Evolutionary conservation across 2,888 invertebrate species (phyloP).

Genomic region (Leptura quadrifasciata): DNA sequence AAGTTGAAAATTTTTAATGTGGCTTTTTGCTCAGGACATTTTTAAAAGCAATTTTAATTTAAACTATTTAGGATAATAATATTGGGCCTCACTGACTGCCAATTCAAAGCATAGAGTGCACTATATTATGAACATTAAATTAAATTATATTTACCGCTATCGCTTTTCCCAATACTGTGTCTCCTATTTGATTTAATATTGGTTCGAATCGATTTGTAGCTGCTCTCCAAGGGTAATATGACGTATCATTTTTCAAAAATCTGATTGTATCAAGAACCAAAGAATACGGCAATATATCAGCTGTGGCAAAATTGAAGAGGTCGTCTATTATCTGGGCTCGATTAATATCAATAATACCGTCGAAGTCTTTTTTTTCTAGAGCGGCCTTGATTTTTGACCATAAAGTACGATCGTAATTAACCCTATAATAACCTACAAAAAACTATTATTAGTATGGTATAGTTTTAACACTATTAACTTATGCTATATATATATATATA

Average conservation of each 20-base stretch:
- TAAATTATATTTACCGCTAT: conserved; percentile 50
- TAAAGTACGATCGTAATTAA: conserved; percentile 81
- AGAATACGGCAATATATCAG: conserved; percentile 74
- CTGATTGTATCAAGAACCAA: conserved; percentile 79
- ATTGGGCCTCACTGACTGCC: too few species aligned
- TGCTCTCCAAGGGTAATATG: conserved; percentile 85
- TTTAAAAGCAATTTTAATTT: too few species aligned
- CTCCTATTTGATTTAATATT: conserved; percentile 51
- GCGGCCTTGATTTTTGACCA: conserved; percentile 78
- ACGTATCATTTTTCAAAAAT: conserved; percentile 81
- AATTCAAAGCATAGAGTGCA: too few species aligned
- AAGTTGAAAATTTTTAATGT: too few species aligned
- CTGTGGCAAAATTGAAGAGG: conserved; percentile 79
- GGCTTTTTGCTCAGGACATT: too few species aligned
- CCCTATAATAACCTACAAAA: conserved; percentile 78
- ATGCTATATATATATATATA: too few species aligned
- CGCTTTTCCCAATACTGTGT: conserved; percentile 44
- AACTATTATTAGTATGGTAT: too few species aligned
- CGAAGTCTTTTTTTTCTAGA: conserved; percentile 72
- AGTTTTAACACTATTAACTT: too few species aligned
- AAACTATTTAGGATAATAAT: too few species aligned
- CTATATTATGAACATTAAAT: too few species aligned
- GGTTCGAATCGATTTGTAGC: conserved; percentile 69
- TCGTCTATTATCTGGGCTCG: conserved; percentile 88
- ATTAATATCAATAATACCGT: conserved; percentile 78